phyloP scores from a whole-genome alignment of 2,888 invertebrate genomes.

The Masnerella sp. region DNA sequence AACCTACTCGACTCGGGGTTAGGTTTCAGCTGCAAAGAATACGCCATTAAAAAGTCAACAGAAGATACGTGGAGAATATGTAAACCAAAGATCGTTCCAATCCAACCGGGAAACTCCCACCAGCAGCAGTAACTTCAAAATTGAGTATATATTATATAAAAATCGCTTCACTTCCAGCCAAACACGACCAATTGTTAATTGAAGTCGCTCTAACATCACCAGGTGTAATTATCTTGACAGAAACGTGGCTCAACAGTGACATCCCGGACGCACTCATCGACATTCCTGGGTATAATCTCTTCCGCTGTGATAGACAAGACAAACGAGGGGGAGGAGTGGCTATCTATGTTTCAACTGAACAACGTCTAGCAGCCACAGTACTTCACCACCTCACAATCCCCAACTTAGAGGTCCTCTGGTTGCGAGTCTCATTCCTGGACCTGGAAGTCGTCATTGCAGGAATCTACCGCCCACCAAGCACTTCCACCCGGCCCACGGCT shows the following conservation, averaged over 20 bases:
- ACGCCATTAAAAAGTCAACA: too few species aligned
- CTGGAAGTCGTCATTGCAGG: background rate
- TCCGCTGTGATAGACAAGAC: constrained; percentile 12
- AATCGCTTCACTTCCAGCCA: background rate
- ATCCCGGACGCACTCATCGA: constrained; percentile 10
- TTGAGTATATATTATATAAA: background rate
- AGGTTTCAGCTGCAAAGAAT: too few species aligned
- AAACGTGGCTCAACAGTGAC: constrained; percentile 11
- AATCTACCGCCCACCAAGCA: background rate
- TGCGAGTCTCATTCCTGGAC: background rate
- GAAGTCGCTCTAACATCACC: background rate
- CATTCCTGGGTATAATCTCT: constrained; percentile 2
- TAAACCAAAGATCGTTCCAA: background rate
- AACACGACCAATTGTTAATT: background rate
- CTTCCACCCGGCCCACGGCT: background rate
- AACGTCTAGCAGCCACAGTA: background rate
- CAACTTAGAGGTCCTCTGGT: background rate
- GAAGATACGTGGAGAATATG: too few species aligned
- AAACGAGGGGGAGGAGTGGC: constrained; percentile 22
- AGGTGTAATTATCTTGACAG: background rate
- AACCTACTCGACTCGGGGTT: too few species aligned
- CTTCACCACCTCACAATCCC: background rate
- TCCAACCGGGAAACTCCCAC: background rate
- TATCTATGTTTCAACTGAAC: constrained; percentile 6
- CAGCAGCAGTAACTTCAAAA: background rate